Base-by-base conservation (phyloP, 2,113 vertebrate species). In the Oenanthe melanoleuca region DNA sequence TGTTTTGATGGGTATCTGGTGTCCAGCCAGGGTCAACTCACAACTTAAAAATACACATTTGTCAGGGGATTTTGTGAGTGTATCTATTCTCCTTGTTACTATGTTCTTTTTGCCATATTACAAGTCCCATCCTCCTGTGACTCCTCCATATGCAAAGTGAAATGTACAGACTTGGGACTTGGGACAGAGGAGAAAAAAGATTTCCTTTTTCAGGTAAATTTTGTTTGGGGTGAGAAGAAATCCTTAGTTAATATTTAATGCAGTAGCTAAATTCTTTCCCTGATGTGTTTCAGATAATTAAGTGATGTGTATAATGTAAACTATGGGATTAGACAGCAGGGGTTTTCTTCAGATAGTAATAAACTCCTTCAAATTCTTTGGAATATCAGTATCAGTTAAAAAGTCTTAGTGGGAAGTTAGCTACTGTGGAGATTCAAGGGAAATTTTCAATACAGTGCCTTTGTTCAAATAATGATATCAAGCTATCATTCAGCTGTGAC, bases 301-400 rank as follows among this genome's bases (percentile, higher is more conserved):
- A 95, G 65, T 64, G 70, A 42, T 86, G 40, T 13, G 18, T 79
- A 6, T 74, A 88, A 84, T 45, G n/a, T 69, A 79, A 95, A 44
- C 33, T 52, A 19, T 88, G 67, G 22, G 29, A 79, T 91, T 80
- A 91, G 64, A 69, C 93, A 95, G 97, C 86, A 95, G 88, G 69
- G 79, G 21, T 57, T 96, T 91, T 44, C 72, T 94, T 88, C 52
- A 64, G 69, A 72, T 95, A 91, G 24, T 56, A 55, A 77, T 59
- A 88, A 87, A 53, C 49, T 47, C 45, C 95, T 69, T 66, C 34
- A 83, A 93, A 90, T 26, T 8, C 67, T 91, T 96, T 59, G 84
- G 91, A 92, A 80, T 91, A 73, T 63, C 85, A 65, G 4, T 71
- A 73, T 88, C 31, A 26, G 26, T 82, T 95, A 60, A 95, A 94